phyloP scores from a whole-genome alignment of 1,140 invertebrate species.

The Leptinotarsa undecemlineata region DNA sequence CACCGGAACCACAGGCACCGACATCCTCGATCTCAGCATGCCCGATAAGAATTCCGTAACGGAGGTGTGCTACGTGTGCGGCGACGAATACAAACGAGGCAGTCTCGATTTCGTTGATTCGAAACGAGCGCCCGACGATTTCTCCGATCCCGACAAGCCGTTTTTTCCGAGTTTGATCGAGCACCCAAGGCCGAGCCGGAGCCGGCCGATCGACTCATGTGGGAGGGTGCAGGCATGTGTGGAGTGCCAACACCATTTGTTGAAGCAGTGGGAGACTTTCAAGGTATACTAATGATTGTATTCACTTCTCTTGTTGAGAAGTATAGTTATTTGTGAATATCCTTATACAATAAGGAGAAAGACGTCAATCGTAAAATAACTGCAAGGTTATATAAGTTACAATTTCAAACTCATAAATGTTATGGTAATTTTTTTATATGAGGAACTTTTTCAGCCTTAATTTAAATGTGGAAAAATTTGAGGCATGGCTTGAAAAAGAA shows the following conservation, averaged over 20 bases:
- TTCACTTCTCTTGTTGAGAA: too few relatives aligned
- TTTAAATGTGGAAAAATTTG: too few relatives aligned
- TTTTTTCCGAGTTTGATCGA: slow-evolving; percentile 85
- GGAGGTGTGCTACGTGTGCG: slow-evolving; percentile 87
- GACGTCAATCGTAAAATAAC: too few relatives aligned
- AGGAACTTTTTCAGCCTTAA: too few relatives aligned
- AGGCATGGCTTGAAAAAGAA: too few relatives aligned
- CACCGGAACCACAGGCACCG: slow-evolving; percentile 55
- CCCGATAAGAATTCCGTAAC: slow-evolving; percentile 87
- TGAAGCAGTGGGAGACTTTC: slow-evolving; percentile 79
- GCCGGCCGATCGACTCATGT: slow-evolving; percentile 80
- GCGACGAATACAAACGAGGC: slow-evolving; percentile 81
- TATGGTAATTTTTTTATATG: too few relatives aligned
- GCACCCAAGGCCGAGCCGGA: slow-evolving; percentile 79
- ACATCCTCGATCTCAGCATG: slow-evolving; percentile 86
- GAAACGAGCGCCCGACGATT: slow-evolving; percentile 58
- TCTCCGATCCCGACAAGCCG: slow-evolving; percentile 59
- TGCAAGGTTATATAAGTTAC: too few relatives aligned
- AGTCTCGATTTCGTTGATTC: slow-evolving; percentile 70
- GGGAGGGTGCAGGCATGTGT: slow-evolving; percentile 78
- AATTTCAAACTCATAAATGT: too few relatives aligned
- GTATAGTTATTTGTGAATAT: too few relatives aligned
- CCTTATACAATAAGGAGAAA: too few relatives aligned
- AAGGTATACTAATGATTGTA: slow-evolving; percentile 49
- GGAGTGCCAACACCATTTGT: slow-evolving; percentile 78